A percentile compares a stretch with the other conserved stretches of the same genome.
Conservation (phyloP, 2,113 vertebrate genomes). For the Tragelaphus buxtoni region DNA sequence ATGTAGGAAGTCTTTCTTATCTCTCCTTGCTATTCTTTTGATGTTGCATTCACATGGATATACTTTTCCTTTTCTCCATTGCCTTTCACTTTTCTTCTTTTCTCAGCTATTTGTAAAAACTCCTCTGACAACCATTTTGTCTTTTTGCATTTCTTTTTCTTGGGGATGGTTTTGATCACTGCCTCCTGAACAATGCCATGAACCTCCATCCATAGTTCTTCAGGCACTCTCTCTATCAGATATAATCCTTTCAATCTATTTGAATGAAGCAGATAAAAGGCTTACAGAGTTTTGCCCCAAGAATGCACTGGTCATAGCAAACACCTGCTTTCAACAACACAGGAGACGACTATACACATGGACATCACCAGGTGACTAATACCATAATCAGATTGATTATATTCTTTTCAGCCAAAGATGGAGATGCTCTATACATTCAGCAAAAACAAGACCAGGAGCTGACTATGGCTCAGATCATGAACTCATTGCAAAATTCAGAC, state of each 20-base stretch:
- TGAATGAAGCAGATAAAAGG: not conserved
- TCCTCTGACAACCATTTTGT: not conserved
- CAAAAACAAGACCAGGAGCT: not conserved
- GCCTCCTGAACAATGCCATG: not conserved
- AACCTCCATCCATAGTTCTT: not conserved
- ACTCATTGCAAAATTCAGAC: not conserved
- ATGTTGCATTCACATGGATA: not conserved
- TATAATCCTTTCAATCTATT: not conserved
- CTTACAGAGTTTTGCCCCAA: not conserved
- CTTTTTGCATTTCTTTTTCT: not conserved
- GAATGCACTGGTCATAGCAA: not conserved
- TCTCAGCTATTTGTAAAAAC: not conserved
- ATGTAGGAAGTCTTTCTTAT: not conserved
- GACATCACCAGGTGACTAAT: not conserved
- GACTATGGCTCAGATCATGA: not conserved
- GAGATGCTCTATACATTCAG: not conserved
- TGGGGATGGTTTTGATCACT: not conserved
- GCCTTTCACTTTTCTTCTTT: not conserved
- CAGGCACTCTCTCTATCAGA: not conserved
- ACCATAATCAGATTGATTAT: not conserved
- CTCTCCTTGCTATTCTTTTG: not conserved
- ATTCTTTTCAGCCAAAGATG: not conserved
- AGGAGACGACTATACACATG: not conserved
- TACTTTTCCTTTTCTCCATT: not conserved
- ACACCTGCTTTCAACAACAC: not conserved